phyloP scores from a whole-genome alignment of 2,113 vertebrate genomes.

The Leucopsar rothschildi region DNA sequence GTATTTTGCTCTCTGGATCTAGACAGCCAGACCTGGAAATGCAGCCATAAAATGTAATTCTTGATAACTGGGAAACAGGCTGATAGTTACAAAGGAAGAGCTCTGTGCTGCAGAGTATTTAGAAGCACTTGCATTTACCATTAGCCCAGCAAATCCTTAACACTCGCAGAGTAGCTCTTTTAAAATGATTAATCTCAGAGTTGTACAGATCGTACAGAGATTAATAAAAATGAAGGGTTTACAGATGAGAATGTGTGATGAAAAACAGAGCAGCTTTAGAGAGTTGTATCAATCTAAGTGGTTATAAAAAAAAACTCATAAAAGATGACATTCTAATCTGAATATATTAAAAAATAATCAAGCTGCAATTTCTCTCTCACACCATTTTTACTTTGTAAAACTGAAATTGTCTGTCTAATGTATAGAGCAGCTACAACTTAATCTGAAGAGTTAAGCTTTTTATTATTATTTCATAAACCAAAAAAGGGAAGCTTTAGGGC shows the following conservation, averaged over 20 bases:
- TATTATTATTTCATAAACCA: slow-evolving; percentile 53
- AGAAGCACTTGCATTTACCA: not conserved
- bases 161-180: slow-evolving; percentile 59
- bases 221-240: slow-evolving; percentile 77
- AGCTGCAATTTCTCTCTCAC: slow-evolving; percentile 64
- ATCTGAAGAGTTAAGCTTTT: slow-evolving; percentile 42
- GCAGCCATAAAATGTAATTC: not conserved
- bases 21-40: slow-evolving; percentile 12
- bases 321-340: slow-evolving; percentile 66
- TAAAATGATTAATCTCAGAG: slow-evolving; percentile 74
- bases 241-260: slow-evolving; percentile 71
- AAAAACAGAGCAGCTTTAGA: slow-evolving; percentile 75
- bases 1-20: slow-evolving; percentile 1
- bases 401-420: slow-evolving; percentile 31
- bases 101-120: not conserved
- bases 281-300: slow-evolving; percentile 72
- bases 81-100: not conserved
- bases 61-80: slow-evolving; percentile 25
- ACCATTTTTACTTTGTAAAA: slow-evolving; percentile 46
- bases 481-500: slow-evolving; percentile 51
- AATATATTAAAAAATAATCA: slow-evolving; percentile 56
- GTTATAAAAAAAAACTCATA: slow-evolving; percentile 26
- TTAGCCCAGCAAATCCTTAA: slow-evolving; percentile 27
- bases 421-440: slow-evolving; percentile 47
- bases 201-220: slow-evolving; percentile 69